Percentiles rank a stretch among this genome's conserved stretches.
phyloP scores from a whole-genome alignment of 2,113 vertebrate species.

The Electrona antarctica region DNA sequence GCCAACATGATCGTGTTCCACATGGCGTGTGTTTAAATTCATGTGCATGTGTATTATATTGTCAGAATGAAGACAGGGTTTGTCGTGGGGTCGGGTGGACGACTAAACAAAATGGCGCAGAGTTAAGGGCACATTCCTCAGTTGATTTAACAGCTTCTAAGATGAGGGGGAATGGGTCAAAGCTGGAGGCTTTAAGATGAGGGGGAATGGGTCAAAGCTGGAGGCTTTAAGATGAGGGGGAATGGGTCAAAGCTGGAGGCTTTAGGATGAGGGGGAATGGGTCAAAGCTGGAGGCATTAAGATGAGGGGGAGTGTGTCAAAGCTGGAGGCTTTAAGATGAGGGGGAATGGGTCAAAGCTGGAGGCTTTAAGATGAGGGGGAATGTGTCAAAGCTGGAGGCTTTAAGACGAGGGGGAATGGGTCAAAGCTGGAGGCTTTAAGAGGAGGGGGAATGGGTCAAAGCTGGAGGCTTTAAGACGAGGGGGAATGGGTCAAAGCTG shows the following conservation, averaged over 20 bases:
- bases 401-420: too few relatives aligned
- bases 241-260: slow-evolving; percentile 72
- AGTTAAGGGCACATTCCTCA: slow-evolving; percentile 71
- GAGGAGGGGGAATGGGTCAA: too few relatives aligned
- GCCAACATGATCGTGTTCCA: neutral
- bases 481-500: too few relatives aligned
- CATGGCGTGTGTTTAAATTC: slow-evolving; percentile 14
- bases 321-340: slow-evolving; percentile 69
- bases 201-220: too few relatives aligned
- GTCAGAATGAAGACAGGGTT: neutral
- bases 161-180: slow-evolving; percentile 38
- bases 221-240: too few relatives aligned
- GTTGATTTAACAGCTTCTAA: slow-evolving; percentile 79
- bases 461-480: slow-evolving; percentile 69
- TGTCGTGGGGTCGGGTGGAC: slow-evolving; percentile 9
- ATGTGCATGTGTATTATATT: slow-evolving; percentile 6
- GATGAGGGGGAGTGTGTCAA: too few relatives aligned
- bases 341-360: too few relatives aligned
- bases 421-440: slow-evolving; percentile 72
- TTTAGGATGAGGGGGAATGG: too few relatives aligned
- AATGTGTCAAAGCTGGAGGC: slow-evolving; percentile 72
- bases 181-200: slow-evolving; percentile 69
- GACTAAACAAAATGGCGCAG: slow-evolving; percentile 47
- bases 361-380: too few relatives aligned
- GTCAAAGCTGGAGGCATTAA: slow-evolving; percentile 72